Conservation (phyloP, 2,888 invertebrate species). For the Aleiodes alternator region DNA sequence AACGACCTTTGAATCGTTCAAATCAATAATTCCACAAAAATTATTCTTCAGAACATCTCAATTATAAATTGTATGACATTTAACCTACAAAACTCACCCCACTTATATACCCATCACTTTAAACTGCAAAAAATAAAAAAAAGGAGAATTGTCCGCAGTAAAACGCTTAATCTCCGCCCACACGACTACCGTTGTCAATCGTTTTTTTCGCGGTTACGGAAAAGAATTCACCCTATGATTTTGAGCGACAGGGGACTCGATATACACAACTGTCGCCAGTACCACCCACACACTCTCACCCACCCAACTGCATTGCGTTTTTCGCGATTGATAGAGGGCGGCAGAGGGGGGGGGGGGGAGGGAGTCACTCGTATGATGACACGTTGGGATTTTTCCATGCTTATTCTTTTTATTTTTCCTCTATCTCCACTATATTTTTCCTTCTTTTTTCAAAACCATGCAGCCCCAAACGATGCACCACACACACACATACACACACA, state of each 20-base stretch:
- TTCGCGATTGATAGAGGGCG: slow-evolving; percentile 42
- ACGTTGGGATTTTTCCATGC: slow-evolving; percentile 54
- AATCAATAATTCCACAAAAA: no score
- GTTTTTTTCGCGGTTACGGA: slow-evolving; percentile 50
- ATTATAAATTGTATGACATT: no score
- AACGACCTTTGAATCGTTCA: no score
- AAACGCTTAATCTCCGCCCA: slow-evolving; percentile 22
- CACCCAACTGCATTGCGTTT: slow-evolving; percentile 47
- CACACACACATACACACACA: slow-evolving; percentile 39
- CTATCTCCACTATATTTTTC: slow-evolving; percentile 37
- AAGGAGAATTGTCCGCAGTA: slow-evolving; percentile 4
- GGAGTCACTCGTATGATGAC: slow-evolving; percentile 51
- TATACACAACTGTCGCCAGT: slow-evolving; percentile 56
- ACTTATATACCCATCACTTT: no score
- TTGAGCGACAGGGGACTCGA: slow-evolving; percentile 50
- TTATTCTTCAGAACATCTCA: no score
- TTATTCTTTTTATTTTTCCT: slow-evolving; percentile 45
- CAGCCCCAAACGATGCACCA: slow-evolving; percentile 43
- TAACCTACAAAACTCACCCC: no score
- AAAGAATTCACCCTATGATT: slow-evolving; percentile 60
- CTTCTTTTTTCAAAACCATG: slow-evolving; percentile 52
- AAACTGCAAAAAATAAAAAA: neutral
- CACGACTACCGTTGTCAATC: slow-evolving; percentile 47
- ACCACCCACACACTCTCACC: slow-evolving; percentile 51
- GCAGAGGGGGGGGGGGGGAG: neutral